Evolutionary conservation across 1,140 invertebrate species (phyloP).

Genomic region (Scylla paramamosain): DNA sequence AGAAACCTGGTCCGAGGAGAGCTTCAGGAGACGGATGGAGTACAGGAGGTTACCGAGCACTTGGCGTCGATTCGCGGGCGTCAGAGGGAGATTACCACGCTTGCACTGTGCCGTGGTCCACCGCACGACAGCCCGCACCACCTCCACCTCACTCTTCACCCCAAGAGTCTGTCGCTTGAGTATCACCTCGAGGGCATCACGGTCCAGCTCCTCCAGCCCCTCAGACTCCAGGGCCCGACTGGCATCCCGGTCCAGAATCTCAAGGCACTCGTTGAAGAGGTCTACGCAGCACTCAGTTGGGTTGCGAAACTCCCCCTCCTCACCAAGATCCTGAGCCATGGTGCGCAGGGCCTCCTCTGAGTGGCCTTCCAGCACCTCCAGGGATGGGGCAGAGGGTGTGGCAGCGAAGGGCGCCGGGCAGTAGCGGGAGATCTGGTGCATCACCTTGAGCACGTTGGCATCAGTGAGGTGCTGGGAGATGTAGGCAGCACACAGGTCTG

Average conservation of each 20-base stretch:
- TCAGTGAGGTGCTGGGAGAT: constrained; percentile 82
- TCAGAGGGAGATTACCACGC: constrained; percentile 84
- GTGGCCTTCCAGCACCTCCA: constrained; percentile 51
- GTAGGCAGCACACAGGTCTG: constrained; percentile 84
- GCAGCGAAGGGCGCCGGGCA: constrained; percentile 54
- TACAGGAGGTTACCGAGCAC: constrained; percentile 80
- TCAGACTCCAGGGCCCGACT: constrained; percentile 84
- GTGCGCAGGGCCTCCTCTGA: constrained; percentile 41
- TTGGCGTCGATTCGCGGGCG: constrained; percentile 83
- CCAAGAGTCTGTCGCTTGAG: constrained; percentile 84
- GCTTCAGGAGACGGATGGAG: constrained; percentile 46
- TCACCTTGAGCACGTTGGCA: constrained; percentile 81
- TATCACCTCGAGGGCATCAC: constrained; percentile 84
- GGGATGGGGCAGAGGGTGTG: constrained; percentile 77
- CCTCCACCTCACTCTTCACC: constrained; percentile 82
- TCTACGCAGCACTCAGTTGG: constrained; percentile 81
- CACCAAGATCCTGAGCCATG: constrained; percentile 50
- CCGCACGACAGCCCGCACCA: constrained; percentile 84
- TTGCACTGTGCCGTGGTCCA: constrained; percentile 87
- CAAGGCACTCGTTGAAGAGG: constrained; percentile 84
- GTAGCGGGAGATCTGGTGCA: constrained; percentile 81
- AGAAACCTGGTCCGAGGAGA: constrained; percentile 57
- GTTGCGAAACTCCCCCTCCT: constrained; percentile 64
- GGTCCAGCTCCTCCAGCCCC: constrained; percentile 85
- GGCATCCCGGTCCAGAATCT: constrained; percentile 84